Evolutionary conservation across 2,888 invertebrate genomes (phyloP), one percentile per base, ranked within the genome.

Genomic region (Abrostola triplasia): DNA sequence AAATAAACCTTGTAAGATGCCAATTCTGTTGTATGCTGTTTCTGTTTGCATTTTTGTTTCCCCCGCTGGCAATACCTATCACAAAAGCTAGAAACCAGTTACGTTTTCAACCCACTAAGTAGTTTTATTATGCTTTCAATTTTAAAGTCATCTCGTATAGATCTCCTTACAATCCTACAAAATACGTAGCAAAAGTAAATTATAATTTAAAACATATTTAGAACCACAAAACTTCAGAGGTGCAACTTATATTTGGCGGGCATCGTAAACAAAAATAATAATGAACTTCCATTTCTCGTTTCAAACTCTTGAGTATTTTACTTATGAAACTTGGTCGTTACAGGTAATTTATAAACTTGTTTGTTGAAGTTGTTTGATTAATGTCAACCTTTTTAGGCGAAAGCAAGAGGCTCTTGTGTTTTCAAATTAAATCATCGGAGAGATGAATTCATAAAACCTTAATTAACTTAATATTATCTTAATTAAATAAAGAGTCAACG

Each of bases 291-390:
- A 70, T 74, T 73, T 67, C 74, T 81, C 66, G 63, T 72, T 80
- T 57, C 72, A 49, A 66, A 67, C 38, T 77, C 72, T 65, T 67
- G 67, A 73, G 79, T 78, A 81, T 84, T 85, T 83, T 79, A 77
- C 66, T 85, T 75, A 70, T 70, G 65, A 81, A 84, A 83, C 73
- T 82, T 80, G 63, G 67, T 67, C 79, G 75, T 71, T 70, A 66
- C 61, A 78, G 81, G 81, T 83, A 83, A 83, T 82, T 82, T 76
- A 76, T 80, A 74, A 75, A 79, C 64, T 81, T 61, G 70, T 75
- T 80, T 77, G 57, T 67, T 77, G 75, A 81, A 84, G 75, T 76
- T 76, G 58, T 77, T 84, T 84, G 79, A 84, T 81, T 79, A 82
- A 79, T 81, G 77, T 79, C 74, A 74, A 74, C 70, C 69, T 77